Evolutionary conservation across 2,113 vertebrate genomes (phyloP).

Genomic region (Psilopsiagon aurifrons): DNA sequence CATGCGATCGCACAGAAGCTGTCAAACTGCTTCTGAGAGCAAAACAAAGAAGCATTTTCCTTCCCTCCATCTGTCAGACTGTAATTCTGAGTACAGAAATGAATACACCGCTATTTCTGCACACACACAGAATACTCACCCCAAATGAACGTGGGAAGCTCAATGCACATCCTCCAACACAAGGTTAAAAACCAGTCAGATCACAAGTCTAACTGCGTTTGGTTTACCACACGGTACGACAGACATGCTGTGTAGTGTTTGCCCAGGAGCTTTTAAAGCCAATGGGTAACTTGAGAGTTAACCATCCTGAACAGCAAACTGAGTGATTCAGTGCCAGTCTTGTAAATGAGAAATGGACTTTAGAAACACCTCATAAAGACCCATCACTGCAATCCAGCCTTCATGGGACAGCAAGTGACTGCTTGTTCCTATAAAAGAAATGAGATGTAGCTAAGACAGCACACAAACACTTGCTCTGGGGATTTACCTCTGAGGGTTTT

Average conservation of each 20-base stretch:
- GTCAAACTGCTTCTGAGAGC: not conserved
- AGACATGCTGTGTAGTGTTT: rapidly evolving
- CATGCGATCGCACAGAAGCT: rapidly evolving
- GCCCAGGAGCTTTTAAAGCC: not conserved
- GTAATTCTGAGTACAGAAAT: not conserved
- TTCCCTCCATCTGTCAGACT: rapidly evolving
- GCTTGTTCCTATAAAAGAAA: not conserved
- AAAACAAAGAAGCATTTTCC: not conserved
- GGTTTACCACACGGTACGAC: rapidly evolving
- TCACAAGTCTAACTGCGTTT: not conserved
- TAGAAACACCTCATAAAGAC: not conserved
- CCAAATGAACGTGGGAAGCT: rapidly evolving
- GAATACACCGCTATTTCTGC: not conserved
- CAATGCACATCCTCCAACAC: not conserved
- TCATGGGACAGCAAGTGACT: not conserved
- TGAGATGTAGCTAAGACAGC: not conserved
- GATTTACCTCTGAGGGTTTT: rapidly evolving
- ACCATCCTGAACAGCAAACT: not conserved
- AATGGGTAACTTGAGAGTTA: not conserved
- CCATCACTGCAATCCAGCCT: not conserved
- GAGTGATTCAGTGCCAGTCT: rapidly evolving
- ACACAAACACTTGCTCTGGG: rapidly evolving
- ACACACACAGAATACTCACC: not conserved
- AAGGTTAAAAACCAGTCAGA: not conserved
- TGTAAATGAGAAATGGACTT: not conserved